Evolutionary conservation across 2,797 vertebrate species (phyloP).

Genomic region (Scomberomorus guttatus): DNA sequence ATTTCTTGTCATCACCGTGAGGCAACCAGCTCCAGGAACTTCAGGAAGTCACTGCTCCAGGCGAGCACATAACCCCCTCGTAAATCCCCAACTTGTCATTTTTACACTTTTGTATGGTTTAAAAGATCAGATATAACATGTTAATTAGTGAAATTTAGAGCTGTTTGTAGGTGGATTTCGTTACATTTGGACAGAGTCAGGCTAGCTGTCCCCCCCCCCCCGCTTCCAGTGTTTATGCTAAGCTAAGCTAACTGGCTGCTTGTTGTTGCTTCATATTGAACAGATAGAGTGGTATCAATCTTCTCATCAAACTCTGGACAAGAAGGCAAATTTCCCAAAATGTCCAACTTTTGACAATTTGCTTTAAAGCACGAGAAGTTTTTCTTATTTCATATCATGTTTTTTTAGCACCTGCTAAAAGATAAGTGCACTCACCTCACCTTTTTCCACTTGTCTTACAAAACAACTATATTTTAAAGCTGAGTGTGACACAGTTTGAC

Average conservation of each 20-base stretch:
- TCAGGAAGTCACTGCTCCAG: not conserved
- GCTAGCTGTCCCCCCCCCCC: not conserved
- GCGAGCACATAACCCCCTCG: not conserved
- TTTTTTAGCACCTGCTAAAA: not conserved
- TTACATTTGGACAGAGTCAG: not conserved
- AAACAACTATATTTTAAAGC: not conserved
- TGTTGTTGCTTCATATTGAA: not conserved
- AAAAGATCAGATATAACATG: not conserved
- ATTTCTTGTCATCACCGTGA: not conserved
- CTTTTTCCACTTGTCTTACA: not conserved
- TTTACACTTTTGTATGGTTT: not conserved
- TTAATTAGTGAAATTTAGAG: not conserved
- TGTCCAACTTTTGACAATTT: not conserved
- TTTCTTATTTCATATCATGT: not conserved
- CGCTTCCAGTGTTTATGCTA: not conserved
- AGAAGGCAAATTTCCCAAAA: not conserved
- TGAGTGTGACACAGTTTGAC: not conserved
- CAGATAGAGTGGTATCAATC: not conserved
- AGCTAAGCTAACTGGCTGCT: not conserved
- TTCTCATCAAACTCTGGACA: not conserved
- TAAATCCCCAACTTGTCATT: not conserved
- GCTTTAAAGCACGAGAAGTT: not conserved
- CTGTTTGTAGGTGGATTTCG: not conserved
- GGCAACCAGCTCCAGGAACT: no score
- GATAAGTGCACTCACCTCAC: not conserved